These are phyloP conservation scores for Percopsis transmontana DNA, from an alignment of 2,113 vertebrate species.

Conservation along the genomic window DNA sequence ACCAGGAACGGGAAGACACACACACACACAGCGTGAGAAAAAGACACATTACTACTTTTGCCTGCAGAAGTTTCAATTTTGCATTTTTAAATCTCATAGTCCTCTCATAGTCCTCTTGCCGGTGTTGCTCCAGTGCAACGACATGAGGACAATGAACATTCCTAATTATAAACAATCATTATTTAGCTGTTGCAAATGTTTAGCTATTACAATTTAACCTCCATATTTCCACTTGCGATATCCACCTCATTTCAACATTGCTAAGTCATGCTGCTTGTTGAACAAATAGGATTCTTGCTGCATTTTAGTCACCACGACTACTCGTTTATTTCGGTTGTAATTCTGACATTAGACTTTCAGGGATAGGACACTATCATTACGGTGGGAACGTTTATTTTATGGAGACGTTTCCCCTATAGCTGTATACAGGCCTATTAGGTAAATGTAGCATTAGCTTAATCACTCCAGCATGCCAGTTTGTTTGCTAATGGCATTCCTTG, in stretches of 20 bases:
- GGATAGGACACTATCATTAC: constrained; percentile 51
- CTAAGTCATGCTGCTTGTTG: constrained; percentile 20
- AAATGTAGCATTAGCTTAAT: constrained; percentile 65
- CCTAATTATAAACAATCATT: constrained; percentile 1
- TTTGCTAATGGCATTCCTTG: constrained; percentile 52
- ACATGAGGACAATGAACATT: no score
- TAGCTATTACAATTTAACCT: not conserved
- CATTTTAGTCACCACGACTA: constrained; percentile 36
- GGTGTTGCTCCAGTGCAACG: no score
- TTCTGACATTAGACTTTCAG: constrained; percentile 40
- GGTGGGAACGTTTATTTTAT: constrained; percentile 64
- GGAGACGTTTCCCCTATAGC: constrained; percentile 61
- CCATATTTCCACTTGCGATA: not conserved
- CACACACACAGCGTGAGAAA: no score
- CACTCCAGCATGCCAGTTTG: constrained; percentile 53
- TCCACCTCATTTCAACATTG: constrained; percentile 12
- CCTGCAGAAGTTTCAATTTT: no score
- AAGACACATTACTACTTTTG: no score
- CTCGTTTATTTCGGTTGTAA: constrained; percentile 51
- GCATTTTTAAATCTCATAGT: no score
- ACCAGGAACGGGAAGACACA: no score
- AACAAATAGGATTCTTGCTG: constrained; percentile 30
- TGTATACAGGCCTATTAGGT: constrained; percentile 49
- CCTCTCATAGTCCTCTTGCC: no score
- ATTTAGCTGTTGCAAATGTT: not conserved